phyloP scores from a whole-genome alignment of 2,888 invertebrate species.

The Coenonympha arcania region DNA sequence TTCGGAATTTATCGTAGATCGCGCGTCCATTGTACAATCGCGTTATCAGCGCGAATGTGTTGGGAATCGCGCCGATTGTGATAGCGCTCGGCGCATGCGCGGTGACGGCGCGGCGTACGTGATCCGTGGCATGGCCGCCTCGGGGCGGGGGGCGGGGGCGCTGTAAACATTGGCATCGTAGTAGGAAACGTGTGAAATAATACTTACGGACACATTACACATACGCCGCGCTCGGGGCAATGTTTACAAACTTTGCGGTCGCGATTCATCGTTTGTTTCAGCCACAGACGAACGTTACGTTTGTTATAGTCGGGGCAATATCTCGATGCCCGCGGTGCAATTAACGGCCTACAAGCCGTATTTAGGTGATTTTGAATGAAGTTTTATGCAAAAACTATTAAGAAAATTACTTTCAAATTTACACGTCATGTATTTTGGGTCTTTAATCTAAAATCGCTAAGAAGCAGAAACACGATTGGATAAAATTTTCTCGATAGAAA shows the following conservation, averaged over 20 bases:
- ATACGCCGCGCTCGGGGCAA: neutral
- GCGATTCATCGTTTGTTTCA: too few relatives aligned
- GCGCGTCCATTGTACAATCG: conserved; percentile 11
- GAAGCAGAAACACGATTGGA: too few relatives aligned
- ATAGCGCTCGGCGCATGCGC: conserved; percentile 53
- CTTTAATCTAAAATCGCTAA: too few relatives aligned
- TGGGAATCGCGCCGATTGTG: conserved; percentile 47
- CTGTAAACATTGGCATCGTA: conserved; percentile 20
- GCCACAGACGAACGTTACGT: too few relatives aligned
- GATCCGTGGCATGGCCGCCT: conserved; percentile 60
- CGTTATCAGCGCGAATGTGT: conserved; percentile 30
- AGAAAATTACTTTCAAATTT: too few relatives aligned
- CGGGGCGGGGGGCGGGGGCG: conserved; percentile 26
- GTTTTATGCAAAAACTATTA: too few relatives aligned
- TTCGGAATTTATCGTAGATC: conserved; percentile 8
- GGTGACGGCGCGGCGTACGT: conserved; percentile 56
- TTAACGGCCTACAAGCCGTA: too few relatives aligned
- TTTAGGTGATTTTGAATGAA: too few relatives aligned
- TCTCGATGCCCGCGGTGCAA: too few relatives aligned
- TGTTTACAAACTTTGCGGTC: conserved; percentile 11
- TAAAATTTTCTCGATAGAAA: too few relatives aligned
- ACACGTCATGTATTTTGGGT: too few relatives aligned
- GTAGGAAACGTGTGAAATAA: conserved; percentile 13
- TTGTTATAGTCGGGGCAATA: too few relatives aligned
- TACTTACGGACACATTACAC: neutral